Percentiles rank a stretch among this genome's conserved stretches.
These are phyloP conservation scores for Chironomus striatipennis DNA, from an alignment of 1,140 invertebrate genomes.

Conservation along the genomic window DNA sequence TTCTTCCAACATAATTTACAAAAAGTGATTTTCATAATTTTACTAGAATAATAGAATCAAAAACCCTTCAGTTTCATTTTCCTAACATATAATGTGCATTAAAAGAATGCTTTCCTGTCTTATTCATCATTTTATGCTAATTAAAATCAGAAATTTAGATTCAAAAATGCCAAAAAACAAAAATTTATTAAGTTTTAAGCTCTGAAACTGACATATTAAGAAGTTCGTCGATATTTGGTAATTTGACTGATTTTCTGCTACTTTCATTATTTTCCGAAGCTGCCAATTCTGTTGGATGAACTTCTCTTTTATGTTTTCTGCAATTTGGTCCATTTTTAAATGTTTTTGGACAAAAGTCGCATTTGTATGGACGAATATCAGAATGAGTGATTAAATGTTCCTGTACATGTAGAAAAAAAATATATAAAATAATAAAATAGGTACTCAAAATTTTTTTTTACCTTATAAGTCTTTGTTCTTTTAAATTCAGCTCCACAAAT, in stretches of 20 bases:
- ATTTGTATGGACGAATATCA: constrained; percentile 29
- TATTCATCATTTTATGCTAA: too few species aligned
- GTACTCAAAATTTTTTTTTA: too few species aligned
- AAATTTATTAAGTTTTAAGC: not conserved
- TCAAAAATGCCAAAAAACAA: not conserved
- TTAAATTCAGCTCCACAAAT: constrained; percentile 4
- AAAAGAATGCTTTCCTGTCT: too few species aligned
- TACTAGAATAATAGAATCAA: too few species aligned
- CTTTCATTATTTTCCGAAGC: not conserved
- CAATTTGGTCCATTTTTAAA: constrained; percentile 31
- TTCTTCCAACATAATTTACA: too few species aligned
- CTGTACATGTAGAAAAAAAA: too few species aligned
- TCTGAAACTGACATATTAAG: not conserved
- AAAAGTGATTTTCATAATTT: too few species aligned
- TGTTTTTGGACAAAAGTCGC: constrained; percentile 29
- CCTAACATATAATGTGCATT: too few species aligned
- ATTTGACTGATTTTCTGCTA: not conserved
- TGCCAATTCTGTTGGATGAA: constrained; percentile 32
- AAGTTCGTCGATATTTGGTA: not conserved
- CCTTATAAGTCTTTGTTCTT: constrained; percentile 27
- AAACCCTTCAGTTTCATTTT: too few species aligned
- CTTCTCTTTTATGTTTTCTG: constrained; percentile 30
- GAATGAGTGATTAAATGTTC: constrained; percentile 30
- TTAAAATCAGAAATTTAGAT: too few species aligned
- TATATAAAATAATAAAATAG: too few species aligned